Evolutionary conservation across 2,797 vertebrate genomes (phyloP), one percentile per base, ranked within the genome.

Genomic region (Hipposideros larvatus): DNA sequence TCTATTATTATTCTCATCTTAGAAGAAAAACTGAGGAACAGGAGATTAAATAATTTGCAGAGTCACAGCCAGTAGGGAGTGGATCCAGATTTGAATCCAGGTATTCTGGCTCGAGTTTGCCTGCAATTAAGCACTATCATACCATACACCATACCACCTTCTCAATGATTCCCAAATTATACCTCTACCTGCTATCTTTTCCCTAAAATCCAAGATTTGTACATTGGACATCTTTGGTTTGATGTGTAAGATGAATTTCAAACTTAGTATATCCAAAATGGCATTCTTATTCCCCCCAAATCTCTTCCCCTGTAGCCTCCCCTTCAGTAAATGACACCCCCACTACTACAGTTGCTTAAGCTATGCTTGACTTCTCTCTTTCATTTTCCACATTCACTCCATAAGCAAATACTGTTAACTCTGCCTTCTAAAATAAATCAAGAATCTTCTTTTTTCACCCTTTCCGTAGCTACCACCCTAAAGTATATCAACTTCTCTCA

Each of bases 151-250:
- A 41, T 10, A 31, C 11, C 21, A 31, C 9, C 21, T 79, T 53
- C 43, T 90, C n/a, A 63, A 4, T 77, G 43, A 77, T 43, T 66
- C 19, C n/a, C 28, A 46, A 65, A 4, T 65, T 77, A 65, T 31
- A 57, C 4, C 14, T 80, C 61, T 77, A 34, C n/a, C 55, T 65
- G 18, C 7, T 53, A 61, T 21, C 14, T 28, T 51, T 82, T 51
- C 11, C 63, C 78, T 75, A 65, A 95, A 95, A 90, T 70, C 21
- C 21, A 86, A 87, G 19, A 80, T 90, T 55, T 48, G 15, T 70
- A 55, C 19, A 68, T 24, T 63, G 4, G 4, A 59, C 11, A 85
- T 55, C 53, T 74, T 85, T 92, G 59, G 24, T 75, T 87, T 71
- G 34, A 68, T 61, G 9, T 26, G 89, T 80, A 89, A 57, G 48